Base-by-base conservation (phyloP, 30 jellyfish, hydroid and myxozoan genomes). In the Turritopsis dohrnii region DNA sequence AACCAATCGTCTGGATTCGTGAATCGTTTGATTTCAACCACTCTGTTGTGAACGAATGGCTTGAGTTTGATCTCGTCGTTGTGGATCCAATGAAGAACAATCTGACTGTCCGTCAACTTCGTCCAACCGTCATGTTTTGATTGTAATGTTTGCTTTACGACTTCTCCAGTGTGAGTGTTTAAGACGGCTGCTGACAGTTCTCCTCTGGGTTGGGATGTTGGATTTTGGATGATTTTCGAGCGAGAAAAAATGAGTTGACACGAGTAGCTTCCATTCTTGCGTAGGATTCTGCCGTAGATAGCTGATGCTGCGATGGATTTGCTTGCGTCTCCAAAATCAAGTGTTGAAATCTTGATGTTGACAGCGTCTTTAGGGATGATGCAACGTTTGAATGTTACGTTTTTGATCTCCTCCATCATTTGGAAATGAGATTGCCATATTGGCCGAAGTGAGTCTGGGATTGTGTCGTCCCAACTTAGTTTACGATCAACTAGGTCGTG, bases 281-380 rank as follows among this genome's bases (percentile, higher is more conserved):
- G 76, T 66, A 66, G 76, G 29, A 66, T 17, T 66, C 76, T 66
- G 4, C 9, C 83, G 31, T 74, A 74, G 27, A 74, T 74, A 3
- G 54, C 83, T 4, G 72, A 5, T 21, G 53, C 28, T 4, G 83
- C 83, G 13, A 74, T 8, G 13, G 5, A 29, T 21, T 74, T 74
- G 65, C 83, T 74, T 24, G 83, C 83, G n/a, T 74, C 83, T 4
- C 53, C 83, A 21, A 29, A 24, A 74, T 74, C 31, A 28, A 74
- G 26, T 3, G 74, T 74, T 24, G 76, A 21, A 66, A 66, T 21
- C 17, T 66, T 4, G 17, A 1, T 66, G 17, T 8, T 21, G 27
- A 66, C 27, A 3, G 29, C 17, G 17, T 66, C 27, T 21, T 66
- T 17, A 3, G 76, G 27, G 7, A 26, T 66, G 76, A 66, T 17